These are phyloP conservation scores for Trachelus tabidus DNA, from an alignment of 2,888 invertebrate genomes.

Conservation along the genomic window DNA sequence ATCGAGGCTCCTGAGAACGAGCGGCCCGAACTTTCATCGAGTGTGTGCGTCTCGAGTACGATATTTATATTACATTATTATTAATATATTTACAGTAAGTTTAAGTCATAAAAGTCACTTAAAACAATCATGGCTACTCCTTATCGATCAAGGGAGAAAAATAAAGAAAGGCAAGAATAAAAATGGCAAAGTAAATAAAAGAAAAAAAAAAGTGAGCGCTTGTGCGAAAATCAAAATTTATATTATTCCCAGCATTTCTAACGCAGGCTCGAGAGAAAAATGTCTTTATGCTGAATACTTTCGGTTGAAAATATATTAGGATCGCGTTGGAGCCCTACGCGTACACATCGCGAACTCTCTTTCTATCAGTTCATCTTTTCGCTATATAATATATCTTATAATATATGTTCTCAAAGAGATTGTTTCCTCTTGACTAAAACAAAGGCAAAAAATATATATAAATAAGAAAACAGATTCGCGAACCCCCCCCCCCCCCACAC, in stretches of 20 bases:
- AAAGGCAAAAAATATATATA: neutral
- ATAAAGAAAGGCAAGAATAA: neutral
- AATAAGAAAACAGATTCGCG: neutral
- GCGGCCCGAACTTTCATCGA: neutral
- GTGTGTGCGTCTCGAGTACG: neutral
- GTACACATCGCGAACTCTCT: constrained; percentile 7
- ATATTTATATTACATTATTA: neutral
- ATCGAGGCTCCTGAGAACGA: neutral
- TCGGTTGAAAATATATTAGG: constrained; percentile 47
- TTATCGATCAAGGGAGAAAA: neutral
- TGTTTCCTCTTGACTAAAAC: neutral
- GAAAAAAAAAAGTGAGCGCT: no score
- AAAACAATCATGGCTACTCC: neutral
- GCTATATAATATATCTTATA: neutral
- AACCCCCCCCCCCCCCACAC: neutral
- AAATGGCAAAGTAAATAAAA: neutral
- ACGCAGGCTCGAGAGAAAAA: constrained; percentile 29
- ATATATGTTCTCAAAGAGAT: neutral
- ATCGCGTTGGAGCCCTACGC: constrained; percentile 6
- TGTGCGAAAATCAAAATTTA: neutral
- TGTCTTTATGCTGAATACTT: constrained; percentile 47
- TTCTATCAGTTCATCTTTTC: constrained; percentile 15
- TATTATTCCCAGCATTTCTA: constrained; percentile 11
- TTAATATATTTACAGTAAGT: neutral
- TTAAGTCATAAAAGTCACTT: neutral